phyloP scores from a whole-genome alignment of 2,113 vertebrate species.

The Toxotes chatareus region DNA sequence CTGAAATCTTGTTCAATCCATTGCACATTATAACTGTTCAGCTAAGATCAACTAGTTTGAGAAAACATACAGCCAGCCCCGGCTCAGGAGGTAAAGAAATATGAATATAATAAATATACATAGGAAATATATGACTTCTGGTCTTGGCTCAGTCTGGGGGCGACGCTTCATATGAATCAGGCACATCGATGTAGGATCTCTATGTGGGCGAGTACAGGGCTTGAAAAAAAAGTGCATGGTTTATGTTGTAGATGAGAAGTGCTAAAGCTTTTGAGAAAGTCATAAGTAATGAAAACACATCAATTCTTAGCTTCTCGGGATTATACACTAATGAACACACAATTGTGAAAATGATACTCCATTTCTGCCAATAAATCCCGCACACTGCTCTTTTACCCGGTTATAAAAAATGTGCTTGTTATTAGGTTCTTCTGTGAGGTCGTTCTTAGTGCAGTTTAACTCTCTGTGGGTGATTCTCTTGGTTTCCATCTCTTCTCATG shows the following conservation, averaged over 20 bases:
- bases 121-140: background rate
- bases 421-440: too few relatives aligned
- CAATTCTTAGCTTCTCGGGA: too few relatives aligned
- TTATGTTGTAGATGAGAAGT: background rate
- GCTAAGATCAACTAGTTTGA: background rate
- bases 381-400: too few relatives aligned
- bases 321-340: too few relatives aligned
- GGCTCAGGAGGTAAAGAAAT: background rate
- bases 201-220: background rate
- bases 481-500: slow-evolving; percentile 22
- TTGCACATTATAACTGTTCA: background rate
- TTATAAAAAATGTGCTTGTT: too few relatives aligned
- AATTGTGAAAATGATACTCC: too few relatives aligned
- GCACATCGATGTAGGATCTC: background rate
- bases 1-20: background rate
- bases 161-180: background rate
- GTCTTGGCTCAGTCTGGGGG: background rate
- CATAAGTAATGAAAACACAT: too few relatives aligned
- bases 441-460: too few relatives aligned
- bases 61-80: background rate
- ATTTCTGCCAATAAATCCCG: too few relatives aligned
- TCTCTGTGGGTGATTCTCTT: background rate
- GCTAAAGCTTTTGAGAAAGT: background rate
- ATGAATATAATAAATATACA: background rate
- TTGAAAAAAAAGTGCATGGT: background rate